Conservation (phyloP, 2,888 invertebrate species). For the Drosophila anomalata region DNA sequence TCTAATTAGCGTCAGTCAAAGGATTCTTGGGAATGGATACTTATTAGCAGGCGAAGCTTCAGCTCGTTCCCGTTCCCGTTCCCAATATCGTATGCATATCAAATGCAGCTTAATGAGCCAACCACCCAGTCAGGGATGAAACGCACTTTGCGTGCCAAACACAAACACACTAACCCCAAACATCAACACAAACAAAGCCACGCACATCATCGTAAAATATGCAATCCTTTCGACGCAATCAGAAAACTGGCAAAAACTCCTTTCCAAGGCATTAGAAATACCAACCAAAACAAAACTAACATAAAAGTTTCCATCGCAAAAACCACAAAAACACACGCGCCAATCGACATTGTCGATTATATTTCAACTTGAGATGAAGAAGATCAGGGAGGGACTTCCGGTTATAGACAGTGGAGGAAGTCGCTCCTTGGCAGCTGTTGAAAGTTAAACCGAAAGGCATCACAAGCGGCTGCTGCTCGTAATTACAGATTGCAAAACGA, state of each 20-base stretch:
- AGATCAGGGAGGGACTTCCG: slow-evolving; percentile 2
- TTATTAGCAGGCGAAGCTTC: background rate
- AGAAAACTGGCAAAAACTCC: slow-evolving; percentile 44
- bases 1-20: slow-evolving; percentile 66
- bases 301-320: slow-evolving; percentile 45
- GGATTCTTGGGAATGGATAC: slow-evolving; percentile 11
- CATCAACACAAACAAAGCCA: slow-evolving; percentile 12
- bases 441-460: slow-evolving; percentile 66
- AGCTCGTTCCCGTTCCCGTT: slow-evolving; percentile 33
- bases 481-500: slow-evolving; percentile 69
- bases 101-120: slow-evolving; percentile 49
- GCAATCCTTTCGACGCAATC: slow-evolving; percentile 60
- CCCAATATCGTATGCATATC: slow-evolving; percentile 49
- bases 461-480: slow-evolving; percentile 52
- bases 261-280: slow-evolving; percentile 56
- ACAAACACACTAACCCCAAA: slow-evolving; percentile 38
- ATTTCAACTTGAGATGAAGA: slow-evolving; percentile 17
- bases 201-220: slow-evolving; percentile 52
- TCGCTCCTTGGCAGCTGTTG: slow-evolving; percentile 48
- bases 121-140: slow-evolving; percentile 16
- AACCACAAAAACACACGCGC: slow-evolving; percentile 54
- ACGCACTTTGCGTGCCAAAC: slow-evolving; percentile 51
- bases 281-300: slow-evolving; percentile 58
- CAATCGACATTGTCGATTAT: slow-evolving; percentile 64
- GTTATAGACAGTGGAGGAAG: background rate